Base-by-base conservation (phyloP, 2,888 invertebrate species). In the Venustoraphidia nigricollis region DNA sequence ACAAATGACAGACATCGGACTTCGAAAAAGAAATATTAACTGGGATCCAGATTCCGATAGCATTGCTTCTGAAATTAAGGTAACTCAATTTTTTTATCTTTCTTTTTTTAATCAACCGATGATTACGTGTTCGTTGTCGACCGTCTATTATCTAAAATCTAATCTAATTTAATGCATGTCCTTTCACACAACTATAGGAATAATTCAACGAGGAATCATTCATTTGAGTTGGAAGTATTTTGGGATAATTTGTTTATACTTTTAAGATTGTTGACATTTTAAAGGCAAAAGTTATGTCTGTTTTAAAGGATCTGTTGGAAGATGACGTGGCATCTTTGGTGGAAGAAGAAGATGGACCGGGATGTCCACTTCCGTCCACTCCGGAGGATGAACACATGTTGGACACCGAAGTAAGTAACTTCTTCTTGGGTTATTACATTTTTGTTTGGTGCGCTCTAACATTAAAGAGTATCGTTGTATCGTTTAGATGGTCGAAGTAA, bases 331-430 rank as follows among this genome's bases (percentile, higher is more conserved):
- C 65, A 52, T 66, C 66, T 37, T 56, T 67, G 58, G 66, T 66
- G 35, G 50, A 49, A 44, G 81, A 81, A 58, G 86, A 87, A 59
- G 88, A 87, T 61, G 87, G 84, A 55, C 79, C 82, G 52, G 89
- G 89, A 36, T 89, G 88, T 61, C 86, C 89, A 3, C 63, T 89
- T 56, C 89, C 89, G 4, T 88, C 88, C 14, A 89, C 89, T 9
- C 89, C 89, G 2, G 88, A 88, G 64, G 88, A 89, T 62, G 85
- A 86, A 59, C 81, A 83, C 62, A 72, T 89, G 36, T 72, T 89
- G 56, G 87, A 88, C 62, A 83, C 84, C 46, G 89, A 89, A 71
- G 78, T 75, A 59, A 61, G 58, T 59, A 51, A 34, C 5, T 14
- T n/a, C 34, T 43, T 13, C n/a, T 41, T 55, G 53, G 41, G 56